Evolutionary conservation across 2,113 vertebrate genomes (phyloP).

Genomic region (Megalops atlanticus): DNA sequence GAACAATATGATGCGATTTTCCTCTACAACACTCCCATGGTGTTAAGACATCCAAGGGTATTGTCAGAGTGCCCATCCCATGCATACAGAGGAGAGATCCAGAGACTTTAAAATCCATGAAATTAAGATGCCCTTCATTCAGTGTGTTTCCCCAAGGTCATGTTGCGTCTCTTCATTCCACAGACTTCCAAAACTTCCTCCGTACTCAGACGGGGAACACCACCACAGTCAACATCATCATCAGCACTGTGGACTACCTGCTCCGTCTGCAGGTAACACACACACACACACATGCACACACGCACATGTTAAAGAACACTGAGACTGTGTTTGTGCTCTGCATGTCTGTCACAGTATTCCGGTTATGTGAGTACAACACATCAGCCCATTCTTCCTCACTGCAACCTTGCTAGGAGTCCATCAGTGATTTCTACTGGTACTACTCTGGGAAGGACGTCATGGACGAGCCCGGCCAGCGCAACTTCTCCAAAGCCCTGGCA

Average conservation of each 20-base stretch:
- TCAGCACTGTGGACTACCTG: slow-evolving; percentile 96
- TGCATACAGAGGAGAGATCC: not conserved
- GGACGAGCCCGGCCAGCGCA: slow-evolving; percentile 92
- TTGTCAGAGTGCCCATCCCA: not conserved
- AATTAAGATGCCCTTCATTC: too few species aligned
- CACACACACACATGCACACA: not conserved
- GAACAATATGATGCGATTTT: not conserved
- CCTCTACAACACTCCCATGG: not conserved
- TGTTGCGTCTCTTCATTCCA: not conserved
- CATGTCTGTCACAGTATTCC: not conserved
- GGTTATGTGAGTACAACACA: not conserved
- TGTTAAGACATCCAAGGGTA: not conserved
- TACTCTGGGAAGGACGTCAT: slow-evolving; percentile 96
- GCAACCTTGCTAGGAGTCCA: slow-evolving; percentile 82
- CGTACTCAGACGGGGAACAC: slow-evolving; percentile 97
- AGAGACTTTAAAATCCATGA: too few species aligned
- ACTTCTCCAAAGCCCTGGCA: slow-evolving; percentile 94
- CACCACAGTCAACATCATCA: slow-evolving; percentile 96
- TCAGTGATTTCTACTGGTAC: slow-evolving; percentile 99
- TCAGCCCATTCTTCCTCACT: not conserved
- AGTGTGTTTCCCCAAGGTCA: not conserved
- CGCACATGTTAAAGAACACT: not conserved
- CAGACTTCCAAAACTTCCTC: slow-evolving; percentile 97
- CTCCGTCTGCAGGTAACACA: slow-evolving; percentile 87
- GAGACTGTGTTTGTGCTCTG: not conserved